Base-by-base conservation (phyloP, 35 echinoderm and acorn worm genomes). In the Ptychodera flava region DNA sequence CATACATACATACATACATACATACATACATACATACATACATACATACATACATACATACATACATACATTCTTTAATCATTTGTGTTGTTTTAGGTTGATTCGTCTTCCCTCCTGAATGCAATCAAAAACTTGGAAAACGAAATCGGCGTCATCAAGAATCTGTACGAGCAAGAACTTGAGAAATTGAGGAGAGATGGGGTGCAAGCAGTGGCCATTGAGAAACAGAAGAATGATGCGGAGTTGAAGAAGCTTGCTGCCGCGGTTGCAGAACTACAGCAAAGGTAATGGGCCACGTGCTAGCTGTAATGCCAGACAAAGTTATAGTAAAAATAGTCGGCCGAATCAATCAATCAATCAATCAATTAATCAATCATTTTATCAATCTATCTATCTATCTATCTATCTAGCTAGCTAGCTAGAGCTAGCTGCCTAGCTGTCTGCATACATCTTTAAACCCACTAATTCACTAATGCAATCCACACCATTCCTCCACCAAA, bases 1-100 rank as follows among this genome's bases (percentile, higher is more conserved):
- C 45, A 64, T 64, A 64, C 45, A 64, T 64, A 64, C 45, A 64
- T 64, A 64, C 45, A 64, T 64, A 64, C 45, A 64, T 64, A 64
- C 22, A 64, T 22, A 64, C 45, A 64, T 22, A 64, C 45, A 64
- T 64, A 64, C 45, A 64, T 64, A 64, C 45, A 64, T 64, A 64
- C 45, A 64, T 64, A 64, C 45, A 64, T 64, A 64, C 45, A 64
- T 64, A 64, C 45, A 64, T 64, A 64, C 45, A 64, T 64, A 64
- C 45, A 64, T 64, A 64, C 45, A 64, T 64, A 64, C 45, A 64
- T 64, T 64, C 45, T 64, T 64, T 64, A 64, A 64, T 64, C 22
- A 64, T 64, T 22, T 64, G n/a, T n/a, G n/a, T n/a, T n/a, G n/a
- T n/a, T n/a, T n/a, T n/a, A 64, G 45, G 45, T 22, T 22, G 45